Evolutionary conservation across 2,113 vertebrate genomes (phyloP).

Genomic region (Dicerorhinus sumatrensis): DNA sequence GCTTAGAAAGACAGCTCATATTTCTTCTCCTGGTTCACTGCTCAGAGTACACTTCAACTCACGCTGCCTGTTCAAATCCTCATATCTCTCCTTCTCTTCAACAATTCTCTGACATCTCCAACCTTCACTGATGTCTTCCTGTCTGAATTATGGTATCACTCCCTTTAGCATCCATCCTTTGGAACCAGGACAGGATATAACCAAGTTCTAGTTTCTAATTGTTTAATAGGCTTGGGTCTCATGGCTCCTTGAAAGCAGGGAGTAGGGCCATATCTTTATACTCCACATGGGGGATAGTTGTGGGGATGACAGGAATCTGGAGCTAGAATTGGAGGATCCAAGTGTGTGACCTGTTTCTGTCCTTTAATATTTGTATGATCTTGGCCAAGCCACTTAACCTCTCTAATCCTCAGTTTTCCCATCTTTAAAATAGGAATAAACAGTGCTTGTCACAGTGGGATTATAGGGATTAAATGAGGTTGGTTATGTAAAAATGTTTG

Average conservation of each 20-base stretch:
- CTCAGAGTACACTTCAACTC: background rate
- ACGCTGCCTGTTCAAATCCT: background rate
- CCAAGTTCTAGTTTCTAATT: background rate
- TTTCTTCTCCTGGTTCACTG: background rate
- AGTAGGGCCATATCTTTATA: background rate
- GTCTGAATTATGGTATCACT: background rate
- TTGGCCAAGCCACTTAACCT: background rate
- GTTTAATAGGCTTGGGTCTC: background rate
- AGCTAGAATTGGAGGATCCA: background rate
- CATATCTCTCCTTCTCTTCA: background rate
- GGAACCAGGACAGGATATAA: background rate
- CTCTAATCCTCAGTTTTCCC: background rate
- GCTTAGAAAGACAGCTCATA: background rate
- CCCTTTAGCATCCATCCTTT: background rate
- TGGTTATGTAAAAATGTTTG: background rate
- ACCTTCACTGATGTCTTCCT: background rate
- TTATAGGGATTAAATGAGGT: background rate
- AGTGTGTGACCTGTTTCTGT: background rate
- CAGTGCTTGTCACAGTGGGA: background rate
- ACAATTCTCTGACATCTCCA: background rate
- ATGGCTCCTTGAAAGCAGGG: background rate
- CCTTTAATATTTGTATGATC: background rate
- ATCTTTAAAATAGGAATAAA: conserved; percentile 36
- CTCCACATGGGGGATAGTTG: rapidly evolving
- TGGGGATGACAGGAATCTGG: background rate